These are phyloP conservation scores for Pachycephus smyrnensis DNA, from an alignment of 2,888 invertebrate species.

Conservation along the genomic window DNA sequence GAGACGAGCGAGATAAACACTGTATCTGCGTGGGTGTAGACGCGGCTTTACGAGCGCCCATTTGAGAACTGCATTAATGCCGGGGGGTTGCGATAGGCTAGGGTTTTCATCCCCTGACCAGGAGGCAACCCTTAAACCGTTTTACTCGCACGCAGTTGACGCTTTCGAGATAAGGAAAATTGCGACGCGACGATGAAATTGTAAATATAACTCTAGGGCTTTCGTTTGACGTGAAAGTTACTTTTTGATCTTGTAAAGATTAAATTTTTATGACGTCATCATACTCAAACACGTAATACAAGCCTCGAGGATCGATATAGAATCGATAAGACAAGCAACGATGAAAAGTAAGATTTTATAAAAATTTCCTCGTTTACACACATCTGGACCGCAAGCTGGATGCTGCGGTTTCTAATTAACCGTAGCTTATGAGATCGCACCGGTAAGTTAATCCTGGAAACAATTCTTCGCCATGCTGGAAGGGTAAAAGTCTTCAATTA, in stretches of 20 bases:
- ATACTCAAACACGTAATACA: too few species aligned
- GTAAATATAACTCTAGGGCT: background rate
- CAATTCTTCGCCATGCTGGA: too few species aligned
- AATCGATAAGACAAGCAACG: background rate
- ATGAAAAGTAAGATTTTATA: background rate
- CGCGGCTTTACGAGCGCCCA: constrained; percentile 13
- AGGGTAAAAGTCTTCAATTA: constrained; percentile 5
- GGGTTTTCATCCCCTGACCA: background rate
- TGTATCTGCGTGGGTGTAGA: background rate
- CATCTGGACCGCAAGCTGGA: background rate
- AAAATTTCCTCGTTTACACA: background rate
- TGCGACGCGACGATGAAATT: background rate
- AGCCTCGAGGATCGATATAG: background rate
- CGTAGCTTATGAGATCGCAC: background rate
- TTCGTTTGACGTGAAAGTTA: background rate
- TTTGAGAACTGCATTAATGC: constrained; percentile 17
- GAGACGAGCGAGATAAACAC: background rate
- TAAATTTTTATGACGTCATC: too few species aligned
- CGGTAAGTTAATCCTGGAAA: background rate
- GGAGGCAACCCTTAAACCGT: too few species aligned
- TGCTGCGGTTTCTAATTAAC: background rate
- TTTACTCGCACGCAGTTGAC: too few species aligned
- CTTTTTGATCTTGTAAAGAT: too few species aligned
- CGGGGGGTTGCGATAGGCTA: background rate
- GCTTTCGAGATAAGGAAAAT: background rate